These are phyloP conservation scores for Oenanthe melanoleuca DNA, from an alignment of 2,113 vertebrate species.

Conservation along the genomic window DNA sequence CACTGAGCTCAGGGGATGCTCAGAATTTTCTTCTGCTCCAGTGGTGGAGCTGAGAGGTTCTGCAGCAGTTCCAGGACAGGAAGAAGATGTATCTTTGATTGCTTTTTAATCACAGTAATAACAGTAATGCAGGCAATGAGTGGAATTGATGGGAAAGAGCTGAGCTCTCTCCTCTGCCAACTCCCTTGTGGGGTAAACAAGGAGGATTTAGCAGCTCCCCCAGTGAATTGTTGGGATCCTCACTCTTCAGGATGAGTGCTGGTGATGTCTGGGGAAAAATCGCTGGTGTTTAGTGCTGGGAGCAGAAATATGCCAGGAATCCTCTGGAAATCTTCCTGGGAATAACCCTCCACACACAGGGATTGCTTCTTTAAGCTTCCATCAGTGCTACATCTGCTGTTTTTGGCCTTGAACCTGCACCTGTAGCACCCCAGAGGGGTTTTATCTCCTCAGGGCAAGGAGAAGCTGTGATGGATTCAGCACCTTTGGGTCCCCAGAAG, in stretches of 20 bases:
- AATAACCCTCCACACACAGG: background rate
- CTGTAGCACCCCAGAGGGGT: background rate
- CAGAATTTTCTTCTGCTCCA: background rate
- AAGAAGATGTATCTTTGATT: constrained; percentile 39
- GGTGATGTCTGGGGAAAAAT: background rate
- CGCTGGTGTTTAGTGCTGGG: background rate
- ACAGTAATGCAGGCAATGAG: constrained; percentile 2
- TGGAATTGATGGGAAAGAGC: constrained; percentile 26
- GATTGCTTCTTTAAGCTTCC: background rate
- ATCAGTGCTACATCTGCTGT: fast-evolving
- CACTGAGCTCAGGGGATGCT: background rate
- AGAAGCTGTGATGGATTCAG: background rate
- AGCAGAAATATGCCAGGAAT: background rate
- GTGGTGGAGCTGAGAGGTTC: background rate
- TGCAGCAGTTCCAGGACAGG: constrained; percentile 13
- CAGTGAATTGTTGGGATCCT: background rate
- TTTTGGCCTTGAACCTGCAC: background rate
- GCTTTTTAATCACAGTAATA: constrained; percentile 67
- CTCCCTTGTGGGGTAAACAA: background rate
- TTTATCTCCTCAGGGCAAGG: background rate
- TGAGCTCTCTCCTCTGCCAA: background rate
- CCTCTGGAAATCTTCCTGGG: background rate
- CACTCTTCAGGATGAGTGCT: background rate
- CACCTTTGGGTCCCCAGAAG: background rate
- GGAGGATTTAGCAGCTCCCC: constrained; percentile 1